Conservation (phyloP, 1,140 invertebrate genomes). For the Copidosoma floridanum region DNA sequence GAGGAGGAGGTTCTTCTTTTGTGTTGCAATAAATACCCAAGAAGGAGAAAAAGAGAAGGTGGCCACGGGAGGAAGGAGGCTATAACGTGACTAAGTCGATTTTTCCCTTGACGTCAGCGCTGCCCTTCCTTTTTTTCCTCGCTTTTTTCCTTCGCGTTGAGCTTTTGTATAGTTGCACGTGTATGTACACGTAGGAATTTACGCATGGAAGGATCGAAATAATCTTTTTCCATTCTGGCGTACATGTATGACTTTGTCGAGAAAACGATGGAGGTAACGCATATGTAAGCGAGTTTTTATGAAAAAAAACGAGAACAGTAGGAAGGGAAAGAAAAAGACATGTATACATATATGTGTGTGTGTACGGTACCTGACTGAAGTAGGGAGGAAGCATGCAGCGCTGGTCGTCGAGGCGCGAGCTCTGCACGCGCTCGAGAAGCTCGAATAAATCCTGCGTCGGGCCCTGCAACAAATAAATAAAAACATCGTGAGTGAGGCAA, state of each 20-base stretch:
- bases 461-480: slow-evolving; percentile 53
- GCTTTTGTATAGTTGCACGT: too few relatives aligned
- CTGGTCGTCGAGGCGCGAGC: slow-evolving; percentile 90
- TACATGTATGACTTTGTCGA: too few relatives aligned
- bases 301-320: neutral
- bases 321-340: neutral
- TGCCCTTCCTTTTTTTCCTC: too few relatives aligned
- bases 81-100: slow-evolving; percentile 10
- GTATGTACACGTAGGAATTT: too few relatives aligned
- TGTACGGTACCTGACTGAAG: slow-evolving; percentile 75
- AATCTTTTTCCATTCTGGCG: too few relatives aligned
- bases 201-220: too few relatives aligned
- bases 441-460: slow-evolving; percentile 84
- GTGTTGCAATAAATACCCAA: neutral
- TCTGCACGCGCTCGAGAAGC: slow-evolving; percentile 85
- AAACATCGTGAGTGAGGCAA: too few relatives aligned
- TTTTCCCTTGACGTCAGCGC: neutral
- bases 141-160: too few relatives aligned
- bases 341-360: neutral
- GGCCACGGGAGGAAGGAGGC: neutral
- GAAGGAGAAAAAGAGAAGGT: neutral
- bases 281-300: too few relatives aligned
- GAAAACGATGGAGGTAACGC: too few relatives aligned
- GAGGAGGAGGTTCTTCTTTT: too few relatives aligned
- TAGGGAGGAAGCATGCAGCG: slow-evolving; percentile 86